Base-by-base conservation (phyloP, 2,888 invertebrate species). In the Epsilonema sp. region DNA sequence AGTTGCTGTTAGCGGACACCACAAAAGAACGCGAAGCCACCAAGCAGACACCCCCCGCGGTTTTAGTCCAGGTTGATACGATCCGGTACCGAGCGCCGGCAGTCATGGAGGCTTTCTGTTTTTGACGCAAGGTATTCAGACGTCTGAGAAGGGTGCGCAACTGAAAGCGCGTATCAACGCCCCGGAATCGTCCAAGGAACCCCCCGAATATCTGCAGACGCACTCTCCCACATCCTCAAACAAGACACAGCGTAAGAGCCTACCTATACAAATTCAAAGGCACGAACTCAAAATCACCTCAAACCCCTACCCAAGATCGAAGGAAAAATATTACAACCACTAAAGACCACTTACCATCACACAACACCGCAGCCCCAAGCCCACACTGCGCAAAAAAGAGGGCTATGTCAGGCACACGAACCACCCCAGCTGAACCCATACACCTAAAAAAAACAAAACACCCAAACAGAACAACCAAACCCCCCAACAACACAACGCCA, bases 361-460 rank as follows among this genome's bases (percentile, higher is more conserved):
- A 90, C 67, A 87, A 89, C 68, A 84, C 53, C 89, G 92, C 0
- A 82, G 87, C 1, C 73, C 94, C 51, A 89, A 89, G 63, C 90
- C 87, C 66, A 83, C 89, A 45, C 71, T 94, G 48, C 75, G 90
- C 45, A 80, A 94, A 65, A 76, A 94, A 50, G 86, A 89, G 13
- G 94, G 94, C 72, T 94, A 45, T 84, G 86, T 8, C 77, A 79
- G 16, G 82, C 84, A 58, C 92, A 94, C 64, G 82, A 82, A 62
- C 80, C 82, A 1, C 87, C 87, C 1, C 90, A 87, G 74, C 79
- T 79, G 63, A n/a, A n/a, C n/a, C n/a, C n/a, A n/a, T n/a, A n/a
- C n/a, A n/a, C n/a, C n/a, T n/a, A n/a, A n/a, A n/a, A n/a, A n/a
- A n/a, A n/a, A n/a, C n/a, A n/a, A n/a, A n/a, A n/a, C n/a, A n/a